A percentile compares a stretch with the other conserved stretches of the same genome.
Evolutionary conservation across 35 echinoderm and acorn worm genomes (phyloP).

Genomic region (Lytechinus pictus): DNA sequence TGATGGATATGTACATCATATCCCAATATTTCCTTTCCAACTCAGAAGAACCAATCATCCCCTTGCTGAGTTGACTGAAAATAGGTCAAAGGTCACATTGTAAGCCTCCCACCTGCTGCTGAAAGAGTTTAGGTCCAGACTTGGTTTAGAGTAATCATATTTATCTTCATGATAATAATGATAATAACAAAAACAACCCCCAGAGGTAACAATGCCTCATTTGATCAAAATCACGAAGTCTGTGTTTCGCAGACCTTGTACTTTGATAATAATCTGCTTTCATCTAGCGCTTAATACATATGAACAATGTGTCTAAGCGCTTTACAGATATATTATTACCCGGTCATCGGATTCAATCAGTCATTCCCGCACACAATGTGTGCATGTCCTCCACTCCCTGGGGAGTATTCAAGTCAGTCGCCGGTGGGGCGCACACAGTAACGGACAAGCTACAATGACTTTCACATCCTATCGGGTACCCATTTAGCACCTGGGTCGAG

Average conservation of each 20-base stretch:
- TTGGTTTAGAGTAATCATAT: background rate
- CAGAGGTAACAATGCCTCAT: background rate
- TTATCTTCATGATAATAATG: slow-evolving; percentile 11
- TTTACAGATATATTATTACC: too few species aligned
- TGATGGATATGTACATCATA: background rate
- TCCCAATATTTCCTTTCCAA: background rate
- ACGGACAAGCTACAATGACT: too few species aligned
- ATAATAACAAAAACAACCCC: background rate
- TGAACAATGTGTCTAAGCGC: too few species aligned
- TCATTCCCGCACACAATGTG: too few species aligned
- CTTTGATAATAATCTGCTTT: background rate
- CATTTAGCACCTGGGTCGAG: too few species aligned
- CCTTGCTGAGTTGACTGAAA: slow-evolving; percentile 17
- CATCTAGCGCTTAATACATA: too few species aligned
- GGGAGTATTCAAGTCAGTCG: too few species aligned
- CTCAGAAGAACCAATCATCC: background rate
- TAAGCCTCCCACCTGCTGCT: background rate
- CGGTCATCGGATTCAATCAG: too few species aligned
- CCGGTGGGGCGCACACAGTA: too few species aligned
- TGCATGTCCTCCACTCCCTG: too few species aligned
- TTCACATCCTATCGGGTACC: too few species aligned
- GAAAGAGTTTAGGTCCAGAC: background rate
- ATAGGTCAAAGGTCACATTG: background rate
- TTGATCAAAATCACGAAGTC: background rate
- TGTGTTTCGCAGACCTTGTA: background rate